Conservation (phyloP, 2,113 vertebrate species). For the Egretta garzetta region DNA sequence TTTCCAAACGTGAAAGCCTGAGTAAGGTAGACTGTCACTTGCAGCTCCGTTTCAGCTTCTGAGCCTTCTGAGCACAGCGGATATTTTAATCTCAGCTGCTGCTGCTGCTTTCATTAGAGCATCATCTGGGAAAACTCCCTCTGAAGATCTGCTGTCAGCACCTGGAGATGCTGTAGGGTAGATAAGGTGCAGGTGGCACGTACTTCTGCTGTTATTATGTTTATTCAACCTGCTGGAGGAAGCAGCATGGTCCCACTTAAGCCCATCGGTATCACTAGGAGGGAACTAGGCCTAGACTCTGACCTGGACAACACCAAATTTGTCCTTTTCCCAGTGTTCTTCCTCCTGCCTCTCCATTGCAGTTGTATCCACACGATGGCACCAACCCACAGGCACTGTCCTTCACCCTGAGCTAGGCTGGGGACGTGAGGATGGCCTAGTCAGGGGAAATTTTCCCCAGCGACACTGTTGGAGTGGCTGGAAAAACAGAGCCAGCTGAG, state of each 20-base stretch:
- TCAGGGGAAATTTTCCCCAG: not conserved
- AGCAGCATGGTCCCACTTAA: not conserved
- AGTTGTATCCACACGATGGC: constrained; percentile 34
- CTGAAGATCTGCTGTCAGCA: not conserved
- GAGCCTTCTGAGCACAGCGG: not conserved
- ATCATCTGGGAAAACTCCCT: not conserved
- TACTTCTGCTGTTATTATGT: not conserved
- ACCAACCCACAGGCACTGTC: constrained; percentile 11
- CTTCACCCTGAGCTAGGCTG: not conserved
- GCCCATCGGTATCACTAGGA: not conserved
- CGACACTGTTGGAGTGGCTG: not conserved
- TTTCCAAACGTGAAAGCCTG: not conserved
- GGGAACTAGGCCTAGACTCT: not conserved
- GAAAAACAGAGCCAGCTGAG: not conserved
- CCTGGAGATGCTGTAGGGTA: not conserved
- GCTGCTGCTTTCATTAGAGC: not conserved
- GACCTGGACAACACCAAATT: not conserved
- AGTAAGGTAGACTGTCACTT: not conserved
- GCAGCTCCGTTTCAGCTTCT: not conserved
- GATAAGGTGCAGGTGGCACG: not conserved
- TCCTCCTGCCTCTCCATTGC: not conserved
- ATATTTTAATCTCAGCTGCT: not conserved
- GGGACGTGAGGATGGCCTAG: not conserved
- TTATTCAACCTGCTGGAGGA: not conserved
- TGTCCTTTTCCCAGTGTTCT: not conserved